Percentiles rank a stretch among this genome's conserved stretches.
Evolutionary conservation across 1,140 invertebrate genomes (phyloP).

Genomic region (Micrasema longulum): DNA sequence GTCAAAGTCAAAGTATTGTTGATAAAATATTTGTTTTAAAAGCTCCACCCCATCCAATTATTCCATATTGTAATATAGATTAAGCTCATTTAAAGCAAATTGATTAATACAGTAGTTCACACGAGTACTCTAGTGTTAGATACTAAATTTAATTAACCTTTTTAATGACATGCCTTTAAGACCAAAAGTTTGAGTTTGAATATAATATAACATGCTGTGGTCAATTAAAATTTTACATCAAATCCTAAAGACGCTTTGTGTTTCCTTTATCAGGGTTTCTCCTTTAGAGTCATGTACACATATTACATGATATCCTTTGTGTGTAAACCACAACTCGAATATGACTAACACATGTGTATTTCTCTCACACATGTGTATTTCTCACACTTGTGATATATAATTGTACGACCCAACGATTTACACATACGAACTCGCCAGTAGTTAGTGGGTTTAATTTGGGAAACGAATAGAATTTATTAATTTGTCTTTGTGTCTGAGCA

Average conservation of each 20-base stretch:
- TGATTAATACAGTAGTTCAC: too few species aligned
- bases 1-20: too few species aligned
- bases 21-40: too few species aligned
- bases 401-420: neutral
- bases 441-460: slow-evolving; percentile 47
- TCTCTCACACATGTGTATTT: neutral
- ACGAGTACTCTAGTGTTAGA: too few species aligned
- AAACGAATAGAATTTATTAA: slow-evolving; percentile 43
- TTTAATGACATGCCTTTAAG: too few species aligned
- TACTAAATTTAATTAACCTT: too few species aligned
- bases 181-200: too few species aligned
- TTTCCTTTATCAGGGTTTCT: slow-evolving; percentile 1
- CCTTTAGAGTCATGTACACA: neutral
- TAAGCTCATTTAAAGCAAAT: too few species aligned
- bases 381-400: neutral
- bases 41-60: too few species aligned
- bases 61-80: too few species aligned
- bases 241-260: neutral
- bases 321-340: slow-evolving; percentile 9
- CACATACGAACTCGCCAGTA: neutral
- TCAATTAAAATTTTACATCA: neutral
- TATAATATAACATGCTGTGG: neutral
- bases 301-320: slow-evolving; percentile 16
- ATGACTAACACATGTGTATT: slow-evolving; percentile 2
- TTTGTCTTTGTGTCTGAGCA: slow-evolving; percentile 50